Evolutionary conservation across 2,888 invertebrate species (phyloP), one percentile per base, ranked within the genome.

Genomic region (Lycocerus yunnanus): DNA sequence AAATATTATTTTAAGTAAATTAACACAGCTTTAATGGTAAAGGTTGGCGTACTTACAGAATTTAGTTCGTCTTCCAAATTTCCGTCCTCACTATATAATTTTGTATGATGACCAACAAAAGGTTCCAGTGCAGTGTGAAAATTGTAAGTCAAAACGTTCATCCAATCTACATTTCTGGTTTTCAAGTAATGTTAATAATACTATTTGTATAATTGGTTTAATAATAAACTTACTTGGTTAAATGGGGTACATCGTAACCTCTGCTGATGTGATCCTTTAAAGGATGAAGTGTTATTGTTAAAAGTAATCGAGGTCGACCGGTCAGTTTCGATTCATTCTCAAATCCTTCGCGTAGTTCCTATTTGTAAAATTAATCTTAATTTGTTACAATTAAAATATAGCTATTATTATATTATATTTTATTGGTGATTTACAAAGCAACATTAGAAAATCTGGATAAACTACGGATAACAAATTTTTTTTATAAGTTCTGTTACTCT

Each of bases 21-120:
- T n/a, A n/a, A n/a, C n/a, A n/a, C n/a, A n/a, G n/a, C n/a, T n/a
- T n/a, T n/a, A n/a, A n/a, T n/a, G n/a, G n/a, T n/a, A n/a, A n/a
- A n/a, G n/a, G n/a, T n/a, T n/a, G n/a, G n/a, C n/a, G n/a, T n/a
- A 13, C 27, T 27, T 27, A 27, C 27, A 13, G 13, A 3, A 2
- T 13, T 27, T 3, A n/a, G 0, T 27, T 27, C 13, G 13, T n/a
- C 1, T 83, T 96, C 96, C 78, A 93, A 95, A 87, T 96, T 96
- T 82, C 95, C 96, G 82, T 95, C 95, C 3, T 95, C 85, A 0
- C 95, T 91, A 85, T 91, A 95, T 9, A 97, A 89, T 0, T 97
- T 96, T 0, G 97, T 93, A 87, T 24, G 21, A 10, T 24, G 21
- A 2, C 11, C 11, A 10, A 24, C 21, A 3, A 24, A 10, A 10